These are phyloP conservation scores for Lytechinus variegatus DNA, from an alignment of 35 echinoderm and acorn worm genomes.

Conservation along the genomic window DNA sequence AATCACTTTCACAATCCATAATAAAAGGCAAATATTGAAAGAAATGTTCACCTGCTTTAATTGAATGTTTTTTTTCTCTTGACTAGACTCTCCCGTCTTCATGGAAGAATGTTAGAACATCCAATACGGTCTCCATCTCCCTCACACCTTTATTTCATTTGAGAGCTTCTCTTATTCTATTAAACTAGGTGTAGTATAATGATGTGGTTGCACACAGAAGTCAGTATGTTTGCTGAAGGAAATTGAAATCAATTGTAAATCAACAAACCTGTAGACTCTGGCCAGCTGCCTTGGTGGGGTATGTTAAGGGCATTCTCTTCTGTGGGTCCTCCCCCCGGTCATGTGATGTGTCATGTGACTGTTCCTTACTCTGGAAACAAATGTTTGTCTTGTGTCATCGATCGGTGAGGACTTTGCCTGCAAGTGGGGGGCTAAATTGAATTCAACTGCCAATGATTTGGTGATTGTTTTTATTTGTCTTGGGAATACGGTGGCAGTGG, in stretches of 20 bases:
- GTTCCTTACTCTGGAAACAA: neutral
- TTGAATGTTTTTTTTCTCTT: too few species aligned
- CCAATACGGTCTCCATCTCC: neutral
- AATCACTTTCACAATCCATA: too few species aligned
- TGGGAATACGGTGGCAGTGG: neutral
- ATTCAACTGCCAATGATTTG: neutral
- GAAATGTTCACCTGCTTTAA: too few species aligned
- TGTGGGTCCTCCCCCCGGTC: neutral
- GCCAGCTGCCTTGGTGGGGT: neutral
- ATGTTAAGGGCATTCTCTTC: neutral
- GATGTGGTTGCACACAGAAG: neutral
- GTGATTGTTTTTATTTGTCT: neutral
- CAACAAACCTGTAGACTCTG: neutral
- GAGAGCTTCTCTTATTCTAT: neutral
- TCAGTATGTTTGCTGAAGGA: neutral
- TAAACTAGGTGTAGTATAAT: neutral
- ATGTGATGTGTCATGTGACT: neutral
- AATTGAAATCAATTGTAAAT: slow-evolving; percentile 14
- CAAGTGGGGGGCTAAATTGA: neutral
- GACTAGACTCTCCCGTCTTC: too few species aligned
- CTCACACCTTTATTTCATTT: neutral
- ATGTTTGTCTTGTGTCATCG: neutral
- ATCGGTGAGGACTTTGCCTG: neutral
- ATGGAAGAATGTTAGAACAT: neutral
- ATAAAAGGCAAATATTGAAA: too few species aligned